Evolutionary conservation across 1,140 invertebrate species (phyloP), one percentile per base, ranked within the genome.

Genomic region (Hesperophylax magnus): DNA sequence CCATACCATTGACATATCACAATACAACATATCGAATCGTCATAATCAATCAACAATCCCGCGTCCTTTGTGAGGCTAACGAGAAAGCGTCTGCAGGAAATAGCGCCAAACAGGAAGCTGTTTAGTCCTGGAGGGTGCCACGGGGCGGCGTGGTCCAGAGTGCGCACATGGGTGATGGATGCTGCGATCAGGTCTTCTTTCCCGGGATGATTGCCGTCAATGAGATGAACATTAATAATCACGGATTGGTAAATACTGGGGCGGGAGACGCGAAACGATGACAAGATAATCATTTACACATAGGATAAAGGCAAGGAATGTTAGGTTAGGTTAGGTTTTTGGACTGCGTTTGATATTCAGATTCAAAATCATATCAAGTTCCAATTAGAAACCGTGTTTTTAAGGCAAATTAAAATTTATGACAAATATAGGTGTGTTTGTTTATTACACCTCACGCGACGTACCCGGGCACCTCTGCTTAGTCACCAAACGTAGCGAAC

Each of bases 51-150:
- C 82, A 84, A 61, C 60, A 61, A 27, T 24, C 31, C 14, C 3
- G 47, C 54, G 20, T 67, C 82, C 67, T 76, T 84, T 84, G 82
- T 84, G 77, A 34, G n/a, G 31, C 63, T 79, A 77, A 71, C 79
- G 79, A 65, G 77, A 60, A 69, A 60, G n/a, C 53, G 31, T 53
- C 22, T 22, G n/a, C 53, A 82, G 78, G 82, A 81, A 81, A 78
- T 83, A 61, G 76, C 77, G 75, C 31, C 74, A 83, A 83, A 81
- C 82, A 78, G 82, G 82, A 83, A 83, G 76, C 79, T 71, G 72
- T 81, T 83, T 75, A 74, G 79, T 24, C 52, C 54, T 18, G 54
- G 31, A 71, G 24, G 56, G 75, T 61, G 75, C 2, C 56, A 9
- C 15, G 34, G 8, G 39, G 39, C 17, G 22, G 22, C 3, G 3